These are phyloP conservation scores for Zaprionus capensis DNA, from an alignment of 1,140 invertebrate genomes.

Conservation along the genomic window DNA sequence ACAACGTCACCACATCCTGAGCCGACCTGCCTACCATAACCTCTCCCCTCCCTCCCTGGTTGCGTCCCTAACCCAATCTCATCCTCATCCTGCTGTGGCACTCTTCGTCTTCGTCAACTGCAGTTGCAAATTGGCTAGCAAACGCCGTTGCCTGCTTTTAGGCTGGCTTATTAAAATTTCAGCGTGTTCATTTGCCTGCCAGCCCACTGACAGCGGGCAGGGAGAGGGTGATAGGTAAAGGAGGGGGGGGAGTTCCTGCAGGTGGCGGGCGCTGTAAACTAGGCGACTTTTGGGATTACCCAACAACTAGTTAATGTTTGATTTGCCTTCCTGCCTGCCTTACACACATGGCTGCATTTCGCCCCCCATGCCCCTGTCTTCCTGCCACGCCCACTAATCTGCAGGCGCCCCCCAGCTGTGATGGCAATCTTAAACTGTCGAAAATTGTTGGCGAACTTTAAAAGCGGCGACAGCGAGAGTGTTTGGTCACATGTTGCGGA, in stretches of 20 bases:
- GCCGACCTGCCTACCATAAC: not conserved
- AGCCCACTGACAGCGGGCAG: conserved; percentile 17
- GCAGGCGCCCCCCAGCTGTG: not conserved
- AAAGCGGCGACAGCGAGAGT: conserved; percentile 7
- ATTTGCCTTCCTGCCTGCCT: conserved; percentile 54
- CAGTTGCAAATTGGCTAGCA: conserved; percentile 79
- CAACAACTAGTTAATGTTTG: conserved; percentile 79
- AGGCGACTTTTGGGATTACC: conserved; percentile 57
- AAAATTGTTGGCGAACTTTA: conserved; percentile 33
- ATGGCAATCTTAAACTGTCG: conserved; percentile 37
- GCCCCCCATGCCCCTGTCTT: not conserved
- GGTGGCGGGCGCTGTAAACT: conserved; percentile 27
- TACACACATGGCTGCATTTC: conserved; percentile 65
- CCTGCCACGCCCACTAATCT: conserved; percentile 1
- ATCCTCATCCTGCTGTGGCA: conserved; percentile 43
- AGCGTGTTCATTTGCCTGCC: conserved; percentile 78
- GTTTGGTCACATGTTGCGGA: conserved; percentile 10
- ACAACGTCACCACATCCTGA: conserved; percentile 41
- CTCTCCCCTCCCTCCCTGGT: not conserved
- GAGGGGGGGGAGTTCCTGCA: not conserved
- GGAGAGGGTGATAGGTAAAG: no score
- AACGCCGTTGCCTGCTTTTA: conserved; percentile 77
- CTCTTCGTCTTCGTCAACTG: conserved; percentile 76
- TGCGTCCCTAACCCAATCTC: conserved; percentile 14
- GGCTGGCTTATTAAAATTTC: conserved; percentile 81